Evolutionary conservation across 2,797 vertebrate genomes (phyloP), one percentile per base, ranked within the genome.

Genomic region (Euthynnus affinis): DNA sequence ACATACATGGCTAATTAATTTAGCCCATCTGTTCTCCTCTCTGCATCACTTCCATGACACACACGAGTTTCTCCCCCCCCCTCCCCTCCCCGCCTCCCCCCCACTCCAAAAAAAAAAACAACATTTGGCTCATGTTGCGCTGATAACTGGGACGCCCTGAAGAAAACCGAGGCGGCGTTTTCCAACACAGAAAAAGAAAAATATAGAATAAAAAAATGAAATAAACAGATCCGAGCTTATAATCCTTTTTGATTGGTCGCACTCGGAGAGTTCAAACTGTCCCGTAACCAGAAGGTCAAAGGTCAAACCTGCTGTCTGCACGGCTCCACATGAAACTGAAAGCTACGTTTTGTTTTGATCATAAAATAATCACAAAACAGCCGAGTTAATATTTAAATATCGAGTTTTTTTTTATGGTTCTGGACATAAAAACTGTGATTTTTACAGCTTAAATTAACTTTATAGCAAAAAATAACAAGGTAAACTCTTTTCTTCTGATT

Each of bases 1-100:
- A 96, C 94, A 94, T 92, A 91, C 90, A 96, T 92, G 89, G 94
- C 90, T 96, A 94, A 97, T 96, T 96, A 96, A 97, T 97, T 91
- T 94, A 94, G 96, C 95, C 96, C 96, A 97, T 96, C 96, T 98
- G 95, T 94, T 96, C 90, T 86, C 89, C 90, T 90, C 92, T 95
- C 83, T 90, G 88, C 93, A 94, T 92, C 93, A 87, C 91, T 93
- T 94, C 93, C 94, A 93, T 93, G 93, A 94, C 92, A 96, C 89
- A 94, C 90, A 95, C 42, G 0, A 90, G 92, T 92, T 95, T 96
- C 94, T 72, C 66, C 73, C 66, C 75, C n/a, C n/a, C n/a, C n/a
- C n/a, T n/a, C n/a, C n/a, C n/a, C n/a, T n/a, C n/a, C n/a, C n/a
- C n/a, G n/a, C n/a, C n/a, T n/a, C n/a, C n/a, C n/a, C n/a, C n/a